Evolutionary conservation across 2,797 vertebrate species (phyloP).

Genomic region (Enteromius afrohamiltoni): DNA sequence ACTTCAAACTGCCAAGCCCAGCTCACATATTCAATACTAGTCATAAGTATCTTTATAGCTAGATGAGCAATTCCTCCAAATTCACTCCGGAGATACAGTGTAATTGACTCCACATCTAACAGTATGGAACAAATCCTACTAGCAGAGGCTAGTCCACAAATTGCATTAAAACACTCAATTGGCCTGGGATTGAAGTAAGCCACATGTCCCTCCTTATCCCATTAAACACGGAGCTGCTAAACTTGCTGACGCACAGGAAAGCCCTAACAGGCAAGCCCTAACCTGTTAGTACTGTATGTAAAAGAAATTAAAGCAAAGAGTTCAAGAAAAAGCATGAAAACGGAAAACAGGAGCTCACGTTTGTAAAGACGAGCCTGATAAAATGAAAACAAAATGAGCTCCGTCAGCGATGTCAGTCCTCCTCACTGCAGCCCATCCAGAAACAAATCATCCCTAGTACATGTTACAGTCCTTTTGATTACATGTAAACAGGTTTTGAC

Average conservation of each 20-base stretch:
- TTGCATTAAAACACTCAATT: slow-evolving; percentile 87
- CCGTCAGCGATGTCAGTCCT: slow-evolving; percentile 31
- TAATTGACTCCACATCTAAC: slow-evolving; percentile 88
- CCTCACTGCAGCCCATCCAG: background rate
- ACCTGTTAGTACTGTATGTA: slow-evolving; percentile 61
- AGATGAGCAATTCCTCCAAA: slow-evolving; percentile 83
- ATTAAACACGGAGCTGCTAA: slow-evolving; percentile 85
- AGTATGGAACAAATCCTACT: slow-evolving; percentile 88
- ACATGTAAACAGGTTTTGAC: slow-evolving; percentile 85
- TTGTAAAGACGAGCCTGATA: slow-evolving; percentile 46
- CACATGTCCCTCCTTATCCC: slow-evolving; percentile 85
- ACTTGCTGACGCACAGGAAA: slow-evolving; percentile 79
- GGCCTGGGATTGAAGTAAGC: slow-evolving; percentile 84
- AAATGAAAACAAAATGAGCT: slow-evolving; percentile 12
- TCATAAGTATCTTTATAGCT: slow-evolving; percentile 82
- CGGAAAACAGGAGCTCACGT: slow-evolving; percentile 54
- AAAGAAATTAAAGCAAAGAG: slow-evolving; percentile 49
- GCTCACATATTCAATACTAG: slow-evolving; percentile 67
- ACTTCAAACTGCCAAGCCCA: slow-evolving; percentile 16
- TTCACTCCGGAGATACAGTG: slow-evolving; percentile 82
- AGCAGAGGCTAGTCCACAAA: slow-evolving; percentile 83
- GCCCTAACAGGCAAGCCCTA: slow-evolving; percentile 52
- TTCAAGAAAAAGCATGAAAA: slow-evolving; percentile 28
- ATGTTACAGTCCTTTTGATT: slow-evolving; percentile 80
- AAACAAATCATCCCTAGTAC: slow-evolving; percentile 77